Evolutionary conservation across 2,888 invertebrate genomes (phyloP).

Genomic region (Epirrita christyi): DNA sequence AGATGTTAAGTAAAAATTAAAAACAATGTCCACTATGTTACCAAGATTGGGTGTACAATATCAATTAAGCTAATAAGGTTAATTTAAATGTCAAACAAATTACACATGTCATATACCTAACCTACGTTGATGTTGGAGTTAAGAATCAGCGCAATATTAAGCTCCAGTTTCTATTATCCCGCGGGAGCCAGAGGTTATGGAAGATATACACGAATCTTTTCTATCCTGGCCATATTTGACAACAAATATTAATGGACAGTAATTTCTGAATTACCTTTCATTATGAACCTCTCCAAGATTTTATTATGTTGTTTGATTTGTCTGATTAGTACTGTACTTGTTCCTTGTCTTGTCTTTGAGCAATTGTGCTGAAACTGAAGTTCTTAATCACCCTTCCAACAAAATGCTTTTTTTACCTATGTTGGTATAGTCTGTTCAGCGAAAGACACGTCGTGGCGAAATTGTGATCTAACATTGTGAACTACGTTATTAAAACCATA

Average conservation of each 20-base stretch:
- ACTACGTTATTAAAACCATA: too few relatives aligned
- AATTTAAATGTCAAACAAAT: too few relatives aligned
- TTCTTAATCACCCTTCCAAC: too few relatives aligned
- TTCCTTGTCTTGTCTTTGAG: too few relatives aligned
- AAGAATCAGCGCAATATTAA: slow-evolving; percentile 60
- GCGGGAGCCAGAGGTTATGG: slow-evolving; percentile 59
- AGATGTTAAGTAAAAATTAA: too few relatives aligned
- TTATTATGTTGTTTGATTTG: slow-evolving; percentile 6
- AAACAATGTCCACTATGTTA: too few relatives aligned
- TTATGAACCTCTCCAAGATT: slow-evolving; percentile 19
- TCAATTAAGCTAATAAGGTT: too few relatives aligned
- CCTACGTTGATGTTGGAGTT: slow-evolving; percentile 18
- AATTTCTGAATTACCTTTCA: slow-evolving; percentile 42
- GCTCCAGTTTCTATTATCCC: slow-evolving; percentile 69
- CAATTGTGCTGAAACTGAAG: neutral
- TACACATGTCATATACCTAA: slow-evolving; percentile 24
- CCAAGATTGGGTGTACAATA: too few relatives aligned
- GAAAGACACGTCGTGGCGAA: too few relatives aligned
- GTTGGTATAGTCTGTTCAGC: too few relatives aligned
- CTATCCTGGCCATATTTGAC: slow-evolving; percentile 50
- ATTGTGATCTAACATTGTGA: too few relatives aligned
- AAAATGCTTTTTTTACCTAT: too few relatives aligned
- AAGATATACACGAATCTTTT: slow-evolving; percentile 59
- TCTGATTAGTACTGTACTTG: neutral
- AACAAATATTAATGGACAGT: slow-evolving; percentile 50